Evolutionary conservation across 2,113 vertebrate species (phyloP).

Genomic region (Phoxinus phoxinus): DNA sequence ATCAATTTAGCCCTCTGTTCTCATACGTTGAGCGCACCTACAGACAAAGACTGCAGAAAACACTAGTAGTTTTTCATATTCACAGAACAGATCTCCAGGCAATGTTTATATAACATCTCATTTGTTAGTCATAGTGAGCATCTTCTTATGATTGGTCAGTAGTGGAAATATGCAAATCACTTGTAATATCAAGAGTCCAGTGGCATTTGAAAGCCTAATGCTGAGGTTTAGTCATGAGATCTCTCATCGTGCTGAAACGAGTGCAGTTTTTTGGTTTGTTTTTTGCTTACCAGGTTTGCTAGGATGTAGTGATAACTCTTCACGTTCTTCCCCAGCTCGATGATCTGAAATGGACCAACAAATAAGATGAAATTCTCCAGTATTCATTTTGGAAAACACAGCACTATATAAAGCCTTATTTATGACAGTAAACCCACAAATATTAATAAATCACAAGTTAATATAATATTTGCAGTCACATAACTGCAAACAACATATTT

Average conservation of each 20-base stretch:
- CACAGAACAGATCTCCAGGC: slow-evolving; percentile 2
- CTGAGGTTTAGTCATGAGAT: slow-evolving; percentile 9
- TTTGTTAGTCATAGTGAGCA: slow-evolving; percentile 25
- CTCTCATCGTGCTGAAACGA: not conserved
- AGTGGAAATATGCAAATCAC: slow-evolving; percentile 27
- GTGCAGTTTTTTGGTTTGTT: not conserved
- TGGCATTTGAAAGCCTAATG: slow-evolving; percentile 23
- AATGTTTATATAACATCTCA: slow-evolving; percentile 25
- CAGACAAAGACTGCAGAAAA: slow-evolving; percentile 9
- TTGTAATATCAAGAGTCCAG: slow-evolving; percentile 15
- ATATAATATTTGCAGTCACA: not conserved
- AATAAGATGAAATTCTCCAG: slow-evolving; percentile 42
- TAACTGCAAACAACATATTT: not conserved
- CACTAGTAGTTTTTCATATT: not conserved
- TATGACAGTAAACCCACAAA: not conserved
- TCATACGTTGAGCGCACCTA: slow-evolving; percentile 54
- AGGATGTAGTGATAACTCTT: slow-evolving; percentile 98
- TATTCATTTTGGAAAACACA: not conserved
- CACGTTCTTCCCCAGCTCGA: slow-evolving; percentile 92
- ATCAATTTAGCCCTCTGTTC: slow-evolving; percentile 68
- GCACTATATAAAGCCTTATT: not conserved
- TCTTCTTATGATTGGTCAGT: slow-evolving; percentile 12
- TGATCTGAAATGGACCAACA: slow-evolving; percentile 78
- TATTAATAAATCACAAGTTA: not conserved
- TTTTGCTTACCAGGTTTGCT: slow-evolving; percentile 91